These are phyloP conservation scores for Phrynosoma blainvillii DNA, from an alignment of 2,113 vertebrate species.

Conservation along the genomic window DNA sequence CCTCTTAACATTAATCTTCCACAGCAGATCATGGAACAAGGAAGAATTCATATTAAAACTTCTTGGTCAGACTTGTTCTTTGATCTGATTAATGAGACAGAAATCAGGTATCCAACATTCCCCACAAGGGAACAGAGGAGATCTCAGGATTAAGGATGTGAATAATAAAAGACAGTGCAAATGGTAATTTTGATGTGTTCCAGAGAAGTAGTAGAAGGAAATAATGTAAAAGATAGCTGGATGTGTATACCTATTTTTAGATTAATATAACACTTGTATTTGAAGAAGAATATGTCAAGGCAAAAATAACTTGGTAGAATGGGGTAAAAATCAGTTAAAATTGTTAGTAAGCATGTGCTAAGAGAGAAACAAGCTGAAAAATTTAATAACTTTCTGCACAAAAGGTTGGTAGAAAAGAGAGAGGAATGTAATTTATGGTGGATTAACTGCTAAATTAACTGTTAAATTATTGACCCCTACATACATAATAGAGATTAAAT, in stretches of 20 bases:
- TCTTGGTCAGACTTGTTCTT: neutral
- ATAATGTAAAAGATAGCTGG: neutral
- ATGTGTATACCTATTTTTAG: too few relatives aligned
- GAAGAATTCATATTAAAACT: neutral
- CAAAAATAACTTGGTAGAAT: neutral
- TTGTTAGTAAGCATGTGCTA: neutral
- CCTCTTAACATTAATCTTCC: too few relatives aligned
- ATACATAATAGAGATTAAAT: constrained; percentile 10
- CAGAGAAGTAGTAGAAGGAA: neutral
- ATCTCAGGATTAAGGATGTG: neutral
- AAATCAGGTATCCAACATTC: neutral
- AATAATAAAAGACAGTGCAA: neutral
- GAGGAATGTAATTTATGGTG: neutral
- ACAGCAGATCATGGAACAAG: neutral
- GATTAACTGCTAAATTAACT: constrained; percentile 21
- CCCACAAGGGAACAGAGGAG: neutral
- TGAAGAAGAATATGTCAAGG: neutral
- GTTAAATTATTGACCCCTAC: constrained; percentile 17
- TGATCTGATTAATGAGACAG: neutral
- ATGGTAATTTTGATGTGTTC: neutral
- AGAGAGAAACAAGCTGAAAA: neutral
- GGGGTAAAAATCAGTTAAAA: neutral
- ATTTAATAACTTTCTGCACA: neutral
- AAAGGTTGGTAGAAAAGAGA: neutral
- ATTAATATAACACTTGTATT: neutral